A percentile compares a stretch with the other conserved stretches of the same genome.
These are phyloP conservation scores for Junonia oenone DNA, from an alignment of 2,888 invertebrate genomes.

Conservation along the genomic window DNA sequence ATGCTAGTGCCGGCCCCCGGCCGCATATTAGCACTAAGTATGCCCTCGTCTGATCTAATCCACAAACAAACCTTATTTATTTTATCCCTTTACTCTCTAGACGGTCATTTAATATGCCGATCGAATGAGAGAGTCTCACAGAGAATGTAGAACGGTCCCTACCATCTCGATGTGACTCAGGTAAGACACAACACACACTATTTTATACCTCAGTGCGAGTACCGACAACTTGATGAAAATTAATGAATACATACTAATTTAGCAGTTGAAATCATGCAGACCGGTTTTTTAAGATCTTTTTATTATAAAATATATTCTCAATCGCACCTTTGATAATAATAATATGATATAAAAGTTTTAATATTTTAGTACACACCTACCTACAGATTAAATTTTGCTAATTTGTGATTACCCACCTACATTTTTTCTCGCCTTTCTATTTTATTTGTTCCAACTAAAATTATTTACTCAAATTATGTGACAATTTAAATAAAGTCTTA, in stretches of 20 bases:
- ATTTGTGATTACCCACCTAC: neutral
- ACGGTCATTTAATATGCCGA: slow-evolving; percentile 83
- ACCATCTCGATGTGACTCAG: slow-evolving; percentile 71
- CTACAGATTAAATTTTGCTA: neutral
- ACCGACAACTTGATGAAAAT: neutral
- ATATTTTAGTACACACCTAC: neutral
- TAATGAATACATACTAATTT: neutral
- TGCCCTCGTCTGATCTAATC: slow-evolving; percentile 64
- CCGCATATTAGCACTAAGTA: slow-evolving; percentile 68
- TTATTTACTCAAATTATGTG: too few species aligned
- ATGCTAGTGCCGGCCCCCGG: slow-evolving; percentile 60
- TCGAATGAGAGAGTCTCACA: slow-evolving; percentile 79
- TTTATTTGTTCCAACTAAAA: too few species aligned
- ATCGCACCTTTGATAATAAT: neutral
- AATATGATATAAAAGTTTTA: neutral
- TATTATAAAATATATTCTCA: neutral
- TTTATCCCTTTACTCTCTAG: slow-evolving; percentile 83
- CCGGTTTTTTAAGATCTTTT: neutral
- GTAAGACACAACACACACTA: slow-evolving; percentile 56
- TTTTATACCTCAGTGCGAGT: slow-evolving; percentile 12
- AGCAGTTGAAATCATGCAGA: neutral
- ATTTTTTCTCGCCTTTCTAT: neutral
- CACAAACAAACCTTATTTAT: slow-evolving; percentile 79
- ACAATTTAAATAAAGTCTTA: too few species aligned
- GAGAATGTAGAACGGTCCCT: slow-evolving; percentile 79